Conservation (phyloP, 2,888 invertebrate genomes). For the Tuta absoluta region DNA sequence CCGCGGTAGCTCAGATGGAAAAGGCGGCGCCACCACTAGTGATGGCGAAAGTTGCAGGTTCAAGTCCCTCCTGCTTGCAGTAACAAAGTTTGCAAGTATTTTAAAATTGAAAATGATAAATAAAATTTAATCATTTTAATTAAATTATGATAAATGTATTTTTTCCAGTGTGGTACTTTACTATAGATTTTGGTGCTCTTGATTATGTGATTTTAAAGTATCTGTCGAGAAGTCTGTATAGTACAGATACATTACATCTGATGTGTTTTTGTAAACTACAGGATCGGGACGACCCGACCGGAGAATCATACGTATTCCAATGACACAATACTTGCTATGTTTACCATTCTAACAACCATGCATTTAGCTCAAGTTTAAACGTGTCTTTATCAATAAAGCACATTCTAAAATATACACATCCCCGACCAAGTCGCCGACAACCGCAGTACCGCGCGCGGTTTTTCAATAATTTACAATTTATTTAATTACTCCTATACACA, state of each 20-base stretch:
- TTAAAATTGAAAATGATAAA: no score
- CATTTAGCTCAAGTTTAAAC: background rate
- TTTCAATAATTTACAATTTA: conserved; percentile 55
- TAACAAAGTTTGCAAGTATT: no score
- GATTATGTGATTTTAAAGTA: no score
- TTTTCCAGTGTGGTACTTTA: no score
- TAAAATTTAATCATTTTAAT: no score
- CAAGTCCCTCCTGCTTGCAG: no score
- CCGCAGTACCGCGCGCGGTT: conserved; percentile 30
- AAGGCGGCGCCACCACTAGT: no score
- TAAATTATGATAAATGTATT: no score
- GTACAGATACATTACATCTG: background rate
- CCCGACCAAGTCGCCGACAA: background rate
- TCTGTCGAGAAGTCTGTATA: no score
- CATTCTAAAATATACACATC: background rate
- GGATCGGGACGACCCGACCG: background rate
- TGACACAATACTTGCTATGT: conserved; percentile 7
- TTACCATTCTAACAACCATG: background rate
- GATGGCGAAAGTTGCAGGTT: no score
- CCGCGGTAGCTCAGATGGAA: no score
- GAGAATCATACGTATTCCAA: background rate
- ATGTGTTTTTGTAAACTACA: conserved; percentile 9
- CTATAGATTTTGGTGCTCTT: no score
- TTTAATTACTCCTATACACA: conserved; percentile 64
- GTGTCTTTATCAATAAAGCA: background rate